phyloP scores from a whole-genome alignment of 2,113 vertebrate species.

The Forbesichthys papilliferus region DNA sequence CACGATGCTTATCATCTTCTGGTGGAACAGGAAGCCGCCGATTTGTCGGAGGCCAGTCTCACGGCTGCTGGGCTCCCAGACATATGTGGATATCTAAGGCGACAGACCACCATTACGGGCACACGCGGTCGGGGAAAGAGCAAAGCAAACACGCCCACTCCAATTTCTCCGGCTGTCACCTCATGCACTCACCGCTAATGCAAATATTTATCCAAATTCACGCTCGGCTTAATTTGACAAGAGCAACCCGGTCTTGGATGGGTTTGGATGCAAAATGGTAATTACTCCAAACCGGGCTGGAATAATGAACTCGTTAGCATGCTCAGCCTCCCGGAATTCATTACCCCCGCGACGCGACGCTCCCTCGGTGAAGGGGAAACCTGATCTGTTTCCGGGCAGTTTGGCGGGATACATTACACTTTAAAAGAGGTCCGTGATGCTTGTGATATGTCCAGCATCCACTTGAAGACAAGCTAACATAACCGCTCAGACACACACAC shows the following conservation, averaged over 20 bases:
- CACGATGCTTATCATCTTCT: constrained; percentile 5
- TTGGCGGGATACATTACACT: constrained; percentile 10
- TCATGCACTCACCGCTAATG: constrained; percentile 17
- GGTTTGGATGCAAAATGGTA: constrained; percentile 73
- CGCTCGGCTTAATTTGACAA: constrained; percentile 64
- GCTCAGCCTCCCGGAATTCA: constrained; percentile 73
- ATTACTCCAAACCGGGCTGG: constrained; percentile 67
- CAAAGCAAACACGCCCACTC: constrained; percentile 13
- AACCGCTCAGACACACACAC: constrained; percentile 7
- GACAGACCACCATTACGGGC: neutral
- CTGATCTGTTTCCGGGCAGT: constrained; percentile 40
- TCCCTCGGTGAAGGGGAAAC: constrained; percentile 52
- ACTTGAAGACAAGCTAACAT: constrained; percentile 15
- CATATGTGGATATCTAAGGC: constrained; percentile 4
- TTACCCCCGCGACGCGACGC: constrained; percentile 36
- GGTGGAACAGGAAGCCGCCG: neutral
- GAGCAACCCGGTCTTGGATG: constrained; percentile 57
- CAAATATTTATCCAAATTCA: constrained; percentile 71
- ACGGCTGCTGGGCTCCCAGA: neutral
- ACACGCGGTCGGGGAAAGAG: neutral
- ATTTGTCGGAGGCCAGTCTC: neutral
- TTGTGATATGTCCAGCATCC: constrained; percentile 20
- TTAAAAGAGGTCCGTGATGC: constrained; percentile 12
- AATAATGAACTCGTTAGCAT: constrained; percentile 75
- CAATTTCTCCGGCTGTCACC: constrained; percentile 23